A percentile compares a stretch with the other conserved stretches of the same genome.
These are phyloP conservation scores for Dinocampus coccinellae DNA, from an alignment of 2,888 invertebrate genomes.

Conservation along the genomic window DNA sequence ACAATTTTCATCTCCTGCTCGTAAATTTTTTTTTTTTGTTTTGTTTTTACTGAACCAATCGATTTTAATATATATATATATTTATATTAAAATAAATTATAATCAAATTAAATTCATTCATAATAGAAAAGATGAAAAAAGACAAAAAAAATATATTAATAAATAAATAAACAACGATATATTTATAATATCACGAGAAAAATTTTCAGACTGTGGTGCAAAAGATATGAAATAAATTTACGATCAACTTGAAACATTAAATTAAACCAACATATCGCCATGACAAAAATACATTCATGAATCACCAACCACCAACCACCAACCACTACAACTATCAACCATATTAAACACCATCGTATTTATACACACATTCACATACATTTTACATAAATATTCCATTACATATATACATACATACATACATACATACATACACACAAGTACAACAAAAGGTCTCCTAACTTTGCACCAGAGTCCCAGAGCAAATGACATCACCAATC, in stretches of 20 bases:
- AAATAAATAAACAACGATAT: constrained; percentile 9
- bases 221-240: constrained; percentile 41
- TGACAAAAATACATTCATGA: not conserved
- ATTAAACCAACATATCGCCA: constrained; percentile 14
- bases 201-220: constrained; percentile 7
- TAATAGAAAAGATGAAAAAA: not conserved
- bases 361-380: not conserved
- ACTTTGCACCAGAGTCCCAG: not conserved
- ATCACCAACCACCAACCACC: no score
- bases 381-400: not conserved
- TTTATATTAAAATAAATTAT: not conserved
- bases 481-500: not conserved
- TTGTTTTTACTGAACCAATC: constrained; percentile 5
- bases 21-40: not conserved
- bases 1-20: constrained; percentile 23
- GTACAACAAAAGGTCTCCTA: not conserved
- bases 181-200: no score
- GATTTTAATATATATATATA: not conserved
- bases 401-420: not conserved
- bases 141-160: no score
- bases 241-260: constrained; percentile 22
- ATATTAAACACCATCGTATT: not conserved
- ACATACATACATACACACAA: not conserved
- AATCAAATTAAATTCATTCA: not conserved
- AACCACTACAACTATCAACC: constrained; percentile 1